Conservation (phyloP, 2,113 vertebrate genomes). For the human (Homo sapiens) region GRCh38 chrX:149614001-149614500, state of each 20-base stretch:
- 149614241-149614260: constrained; percentile 20
- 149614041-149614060: constrained; percentile 3
- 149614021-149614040: background rate
- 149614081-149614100: background rate
- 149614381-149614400: background rate
- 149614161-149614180: background rate
- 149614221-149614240: background rate
- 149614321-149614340: background rate
- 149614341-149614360: background rate
- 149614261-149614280: background rate
- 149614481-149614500: background rate
- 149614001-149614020: background rate
- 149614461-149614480: background rate
- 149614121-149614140: background rate
- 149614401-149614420: background rate
- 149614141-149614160: background rate
- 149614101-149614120: background rate
- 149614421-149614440: background rate
- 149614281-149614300: constrained; percentile 19
- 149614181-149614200: background rate
- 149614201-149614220: background rate
- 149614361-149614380: background rate
- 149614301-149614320: background rate
- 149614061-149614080: background rate
- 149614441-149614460: constrained; percentile 1